phyloP scores from a whole-genome alignment of 2,797 vertebrate species.

The Triplophysa yarkandensis region DNA sequence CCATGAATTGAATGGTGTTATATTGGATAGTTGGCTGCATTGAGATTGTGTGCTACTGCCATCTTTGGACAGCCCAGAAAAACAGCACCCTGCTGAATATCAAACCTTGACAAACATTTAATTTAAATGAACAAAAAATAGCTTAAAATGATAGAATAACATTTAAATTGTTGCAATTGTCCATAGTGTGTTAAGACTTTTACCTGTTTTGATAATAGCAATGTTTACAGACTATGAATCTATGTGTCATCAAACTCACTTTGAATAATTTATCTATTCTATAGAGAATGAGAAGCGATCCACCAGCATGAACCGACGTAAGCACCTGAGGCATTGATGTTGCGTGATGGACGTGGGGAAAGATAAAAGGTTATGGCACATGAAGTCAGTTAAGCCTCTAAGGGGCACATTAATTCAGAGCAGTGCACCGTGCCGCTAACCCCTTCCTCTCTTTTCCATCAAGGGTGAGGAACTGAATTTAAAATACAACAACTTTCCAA shows the following conservation, averaged over 20 bases:
- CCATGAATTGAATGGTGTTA: conserved; percentile 1
- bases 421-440: conserved; percentile 21
- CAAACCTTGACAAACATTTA: neutral
- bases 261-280: conserved; percentile 22
- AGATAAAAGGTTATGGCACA: conserved; percentile 47
- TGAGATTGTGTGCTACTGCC: conserved; percentile 76
- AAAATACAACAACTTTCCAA: conserved; percentile 19
- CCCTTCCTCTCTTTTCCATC: conserved; percentile 7
- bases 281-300: conserved; percentile 29
- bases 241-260: conserved; percentile 10
- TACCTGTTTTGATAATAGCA: neutral
- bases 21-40: conserved; percentile 45
- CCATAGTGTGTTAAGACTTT: neutral
- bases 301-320: conserved; percentile 28
- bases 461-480: conserved; percentile 8
- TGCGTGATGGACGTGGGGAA: conserved; percentile 32
- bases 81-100: conserved; percentile 57
- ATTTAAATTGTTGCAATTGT: neutral
- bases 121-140: too few relatives aligned
- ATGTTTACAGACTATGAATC: conserved; percentile 4
- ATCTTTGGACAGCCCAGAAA: conserved; percentile 71
- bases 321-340: conserved; percentile 44
- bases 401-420: conserved; percentile 41
- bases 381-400: conserved; percentile 23
- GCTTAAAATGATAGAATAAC: too few relatives aligned